phyloP scores from a whole-genome alignment of 2,888 invertebrate species.

The Orthosia incerta region DNA sequence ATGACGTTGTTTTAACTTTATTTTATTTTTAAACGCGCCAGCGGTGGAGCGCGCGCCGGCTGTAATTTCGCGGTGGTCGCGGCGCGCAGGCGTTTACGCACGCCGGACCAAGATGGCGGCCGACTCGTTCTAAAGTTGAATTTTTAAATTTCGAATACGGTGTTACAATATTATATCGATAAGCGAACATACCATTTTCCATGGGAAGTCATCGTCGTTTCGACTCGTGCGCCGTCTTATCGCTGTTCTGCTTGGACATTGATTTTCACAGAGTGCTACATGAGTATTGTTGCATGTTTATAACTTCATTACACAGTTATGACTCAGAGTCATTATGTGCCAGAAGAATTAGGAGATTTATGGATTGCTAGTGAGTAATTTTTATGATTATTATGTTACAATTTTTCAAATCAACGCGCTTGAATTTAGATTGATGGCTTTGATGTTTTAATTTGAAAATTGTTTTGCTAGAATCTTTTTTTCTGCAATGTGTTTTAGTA shows the following conservation, averaged over 20 bases:
- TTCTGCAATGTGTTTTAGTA: background rate
- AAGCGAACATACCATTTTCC: slow-evolving; percentile 74
- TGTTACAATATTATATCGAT: slow-evolving; percentile 74
- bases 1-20: slow-evolving; percentile 91
- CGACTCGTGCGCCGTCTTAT: slow-evolving; percentile 72
- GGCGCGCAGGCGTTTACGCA: slow-evolving; percentile 90
- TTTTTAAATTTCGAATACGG: slow-evolving; percentile 76
- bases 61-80: slow-evolving; percentile 91
- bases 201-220: slow-evolving; percentile 74
- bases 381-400: slow-evolving; percentile 72
- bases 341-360: slow-evolving; percentile 81
- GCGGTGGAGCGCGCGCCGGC: slow-evolving; percentile 84
- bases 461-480: slow-evolving; percentile 12
- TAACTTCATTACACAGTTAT: slow-evolving; percentile 81
- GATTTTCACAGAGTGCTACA: slow-evolving; percentile 79
- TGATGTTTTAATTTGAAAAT: slow-evolving; percentile 53
- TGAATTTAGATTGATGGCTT: slow-evolving; percentile 52
- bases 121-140: slow-evolving; percentile 77
- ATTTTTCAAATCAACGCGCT: slow-evolving; percentile 54
- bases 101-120: slow-evolving; percentile 88
- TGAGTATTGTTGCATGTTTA: slow-evolving; percentile 78
- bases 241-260: slow-evolving; percentile 76
- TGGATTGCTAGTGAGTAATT: slow-evolving; percentile 83
- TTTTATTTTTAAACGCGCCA: slow-evolving; percentile 90
- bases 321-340: slow-evolving; percentile 81